These are phyloP conservation scores for Ceratosolen fusciceps DNA, from an alignment of 1,140 invertebrate genomes.

Conservation along the genomic window DNA sequence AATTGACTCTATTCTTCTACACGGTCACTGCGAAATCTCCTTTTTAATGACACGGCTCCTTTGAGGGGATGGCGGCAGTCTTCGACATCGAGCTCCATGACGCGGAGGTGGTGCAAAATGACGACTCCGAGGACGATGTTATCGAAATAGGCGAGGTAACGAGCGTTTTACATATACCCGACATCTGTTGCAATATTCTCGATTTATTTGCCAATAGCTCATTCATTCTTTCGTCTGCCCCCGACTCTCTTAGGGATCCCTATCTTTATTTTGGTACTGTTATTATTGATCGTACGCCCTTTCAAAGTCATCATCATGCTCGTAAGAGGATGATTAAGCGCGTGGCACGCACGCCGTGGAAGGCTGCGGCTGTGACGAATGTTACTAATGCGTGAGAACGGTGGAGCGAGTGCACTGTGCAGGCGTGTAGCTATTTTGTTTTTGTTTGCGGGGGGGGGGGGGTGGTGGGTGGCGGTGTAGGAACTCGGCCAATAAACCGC, in stretches of 20 bases:
- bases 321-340: constrained; percentile 33
- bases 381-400: background rate
- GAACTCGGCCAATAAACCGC: background rate
- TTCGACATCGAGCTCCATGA: constrained; percentile 92
- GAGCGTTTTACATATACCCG: constrained; percentile 33
- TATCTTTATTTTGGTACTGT: constrained; percentile 5
- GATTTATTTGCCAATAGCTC: background rate
- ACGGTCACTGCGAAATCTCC: background rate
- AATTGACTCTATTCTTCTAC: background rate
- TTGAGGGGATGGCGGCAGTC: constrained; percentile 79
- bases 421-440: background rate
- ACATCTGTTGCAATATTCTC: constrained; percentile 1
- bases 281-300: constrained; percentile 27
- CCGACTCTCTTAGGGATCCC: background rate
- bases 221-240: background rate
- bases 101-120: constrained; percentile 74
- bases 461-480: no score
- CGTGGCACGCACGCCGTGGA: constrained; percentile 33
- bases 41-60: constrained; percentile 14
- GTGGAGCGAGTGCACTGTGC: background rate
- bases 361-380: constrained; percentile 14
- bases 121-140: constrained; percentile 84
- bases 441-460: no score
- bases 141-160: constrained; percentile 86
- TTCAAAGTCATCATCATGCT: constrained; percentile 36